Percentiles rank a stretch among this genome's conserved stretches.
These are phyloP conservation scores for Mallateleia sp. DNA, from an alignment of 2,888 invertebrate genomes.

Conservation along the genomic window DNA sequence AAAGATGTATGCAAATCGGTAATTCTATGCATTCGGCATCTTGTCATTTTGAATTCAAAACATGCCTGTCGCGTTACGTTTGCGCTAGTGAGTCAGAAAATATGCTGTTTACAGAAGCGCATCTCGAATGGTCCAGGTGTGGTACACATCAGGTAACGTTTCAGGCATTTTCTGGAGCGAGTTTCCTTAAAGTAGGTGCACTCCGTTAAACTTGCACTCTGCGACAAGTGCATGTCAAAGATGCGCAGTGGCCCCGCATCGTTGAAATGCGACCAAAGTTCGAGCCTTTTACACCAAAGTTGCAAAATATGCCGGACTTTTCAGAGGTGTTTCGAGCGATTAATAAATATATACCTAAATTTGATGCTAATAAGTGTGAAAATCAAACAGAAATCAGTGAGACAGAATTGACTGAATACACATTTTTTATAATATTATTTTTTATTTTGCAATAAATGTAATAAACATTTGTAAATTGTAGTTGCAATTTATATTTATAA, in stretches of 20 bases:
- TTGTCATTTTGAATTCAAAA: constrained; percentile 83
- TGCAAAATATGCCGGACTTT: constrained; percentile 38
- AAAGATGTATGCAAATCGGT: constrained; percentile 73
- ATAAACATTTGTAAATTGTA: too few species aligned
- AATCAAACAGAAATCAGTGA: too few species aligned
- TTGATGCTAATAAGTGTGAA: constrained; percentile 19
- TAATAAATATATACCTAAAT: constrained; percentile 19
- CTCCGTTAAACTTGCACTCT: constrained; percentile 67
- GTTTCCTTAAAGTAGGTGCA: constrained; percentile 68
- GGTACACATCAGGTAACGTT: constrained; percentile 62
- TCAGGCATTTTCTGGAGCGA: constrained; percentile 55
- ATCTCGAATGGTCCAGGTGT: constrained; percentile 68
- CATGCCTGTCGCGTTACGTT: constrained; percentile 84
- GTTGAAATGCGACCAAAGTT: constrained; percentile 70
- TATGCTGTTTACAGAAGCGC: constrained; percentile 85
- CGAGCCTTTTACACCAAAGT: constrained; percentile 51
- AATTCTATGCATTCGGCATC: constrained; percentile 74
- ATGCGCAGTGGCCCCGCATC: constrained; percentile 41
- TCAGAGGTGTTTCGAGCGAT: constrained; percentile 8
- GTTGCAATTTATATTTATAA: too few species aligned
- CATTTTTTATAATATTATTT: too few species aligned
- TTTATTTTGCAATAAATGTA: too few species aligned
- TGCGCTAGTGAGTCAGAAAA: constrained; percentile 86
- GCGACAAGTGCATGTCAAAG: constrained; percentile 72
- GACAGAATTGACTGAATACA: too few species aligned